Conservation (phyloP, 2,797 vertebrate genomes). For the Sparus aurata region DNA sequence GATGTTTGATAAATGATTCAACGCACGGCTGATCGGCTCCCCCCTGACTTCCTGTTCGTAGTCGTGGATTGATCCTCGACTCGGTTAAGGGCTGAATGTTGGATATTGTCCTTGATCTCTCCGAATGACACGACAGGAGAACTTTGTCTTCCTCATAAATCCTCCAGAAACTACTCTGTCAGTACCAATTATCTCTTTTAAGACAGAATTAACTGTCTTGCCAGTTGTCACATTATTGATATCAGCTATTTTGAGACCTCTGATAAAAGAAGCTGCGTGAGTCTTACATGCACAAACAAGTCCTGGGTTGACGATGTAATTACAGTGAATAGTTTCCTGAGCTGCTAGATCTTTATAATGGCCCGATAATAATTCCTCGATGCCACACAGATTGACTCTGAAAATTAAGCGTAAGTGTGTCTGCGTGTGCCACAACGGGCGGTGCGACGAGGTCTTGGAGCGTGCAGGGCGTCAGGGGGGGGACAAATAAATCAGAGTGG, state of each 20-base stretch:
- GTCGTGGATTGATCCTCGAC: slow-evolving; percentile 42
- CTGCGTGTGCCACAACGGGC: slow-evolving; percentile 18
- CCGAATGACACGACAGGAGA: slow-evolving; percentile 5
- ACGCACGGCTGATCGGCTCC: slow-evolving; percentile 53
- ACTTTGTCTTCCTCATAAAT: background rate
- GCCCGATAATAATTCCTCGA: slow-evolving; percentile 40
- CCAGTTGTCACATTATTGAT: background rate
- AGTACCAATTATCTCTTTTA: background rate
- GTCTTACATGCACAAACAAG: slow-evolving; percentile 16
- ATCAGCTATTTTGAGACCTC: slow-evolving; percentile 39
- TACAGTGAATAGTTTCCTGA: slow-evolving; percentile 38
- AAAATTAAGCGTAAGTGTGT: slow-evolving; percentile 6
- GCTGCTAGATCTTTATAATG: slow-evolving; percentile 31
- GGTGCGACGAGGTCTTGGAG: background rate
- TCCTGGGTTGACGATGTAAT: slow-evolving; percentile 47
- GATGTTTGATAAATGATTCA: slow-evolving; percentile 71
- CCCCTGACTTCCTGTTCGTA: slow-evolving; percentile 40
- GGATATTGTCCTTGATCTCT: slow-evolving; percentile 26
- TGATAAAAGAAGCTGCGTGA: slow-evolving; percentile 26
- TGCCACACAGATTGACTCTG: slow-evolving; percentile 15
- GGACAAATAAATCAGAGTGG: slow-evolving; percentile 52
- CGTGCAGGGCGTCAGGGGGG: slow-evolving; percentile 8
- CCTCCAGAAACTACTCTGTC: slow-evolving; percentile 21
- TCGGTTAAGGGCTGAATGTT: slow-evolving; percentile 14
- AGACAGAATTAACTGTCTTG: slow-evolving; percentile 7